Conservation (phyloP, 2,888 invertebrate species). For the Lepidocyrtinus sp. region DNA sequence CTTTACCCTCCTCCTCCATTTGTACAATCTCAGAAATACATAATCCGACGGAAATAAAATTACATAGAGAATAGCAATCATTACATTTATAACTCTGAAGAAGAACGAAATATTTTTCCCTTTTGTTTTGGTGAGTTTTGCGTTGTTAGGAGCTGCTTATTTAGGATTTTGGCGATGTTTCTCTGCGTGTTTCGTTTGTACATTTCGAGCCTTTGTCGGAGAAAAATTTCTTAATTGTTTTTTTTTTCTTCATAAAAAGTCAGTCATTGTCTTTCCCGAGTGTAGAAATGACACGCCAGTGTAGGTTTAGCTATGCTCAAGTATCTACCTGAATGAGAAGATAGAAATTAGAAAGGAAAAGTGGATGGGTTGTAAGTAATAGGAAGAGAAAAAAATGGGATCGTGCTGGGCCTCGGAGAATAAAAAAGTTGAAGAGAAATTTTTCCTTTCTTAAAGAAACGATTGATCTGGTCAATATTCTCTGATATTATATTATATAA, state of each 20-base stretch:
- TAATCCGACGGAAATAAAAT: conserved; percentile 13
- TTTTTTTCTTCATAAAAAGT: conserved; percentile 21
- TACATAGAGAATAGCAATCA: conserved; percentile 17
- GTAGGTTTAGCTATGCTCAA: background rate
- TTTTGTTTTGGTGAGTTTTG: no score
- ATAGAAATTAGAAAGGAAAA: conserved; percentile 20
- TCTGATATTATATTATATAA: no score
- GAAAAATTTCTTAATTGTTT: conserved; percentile 14
- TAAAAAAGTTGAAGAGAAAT: conserved; percentile 68
- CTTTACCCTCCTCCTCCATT: conserved; percentile 26
- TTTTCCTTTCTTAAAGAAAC: conserved; percentile 65
- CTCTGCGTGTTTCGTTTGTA: conserved; percentile 14
- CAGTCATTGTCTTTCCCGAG: conserved; percentile 30
- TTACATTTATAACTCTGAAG: background rate
- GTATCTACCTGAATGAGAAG: background rate
- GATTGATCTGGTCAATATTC: conserved; percentile 69
- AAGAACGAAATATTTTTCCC: conserved; percentile 37
- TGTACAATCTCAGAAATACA: conserved; percentile 34
- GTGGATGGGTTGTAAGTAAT: conserved; percentile 27
- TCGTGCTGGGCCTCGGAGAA: conserved; percentile 54
- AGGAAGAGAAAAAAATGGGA: conserved; percentile 44
- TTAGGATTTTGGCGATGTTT: background rate
- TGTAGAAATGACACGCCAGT: conserved; percentile 16
- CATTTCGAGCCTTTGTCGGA: conserved; percentile 16
- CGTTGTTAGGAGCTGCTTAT: conserved; percentile 2